A percentile compares a stretch with the other conserved stretches of the same genome.
Evolutionary conservation across 2,888 invertebrate genomes (phyloP).

Genomic region (Cyaniris semiargus): DNA sequence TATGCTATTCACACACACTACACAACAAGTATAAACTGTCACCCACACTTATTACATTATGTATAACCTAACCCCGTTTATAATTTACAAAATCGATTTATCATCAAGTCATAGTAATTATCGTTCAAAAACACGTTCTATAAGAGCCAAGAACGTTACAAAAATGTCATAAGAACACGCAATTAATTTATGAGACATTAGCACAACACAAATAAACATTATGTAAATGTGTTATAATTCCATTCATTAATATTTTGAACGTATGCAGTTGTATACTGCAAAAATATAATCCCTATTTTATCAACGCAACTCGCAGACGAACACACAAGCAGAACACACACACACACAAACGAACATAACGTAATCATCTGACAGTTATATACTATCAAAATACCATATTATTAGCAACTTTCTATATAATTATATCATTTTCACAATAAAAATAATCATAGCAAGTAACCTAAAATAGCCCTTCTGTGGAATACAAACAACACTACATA

Average conservation of each 20-base stretch:
- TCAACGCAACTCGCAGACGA: not conserved
- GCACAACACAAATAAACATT: constrained; percentile 40
- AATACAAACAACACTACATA: constrained; percentile 55
- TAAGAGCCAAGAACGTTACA: not conserved
- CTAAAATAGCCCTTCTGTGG: constrained; percentile 60
- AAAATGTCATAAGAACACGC: not conserved
- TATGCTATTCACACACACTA: not conserved
- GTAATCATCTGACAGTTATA: constrained; percentile 17
- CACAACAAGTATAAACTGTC: not conserved
- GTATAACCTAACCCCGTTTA: not conserved
- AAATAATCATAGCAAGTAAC: constrained; percentile 60
- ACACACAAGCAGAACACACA: constrained; percentile 50
- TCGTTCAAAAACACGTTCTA: not conserved
- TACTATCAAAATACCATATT: constrained; percentile 43
- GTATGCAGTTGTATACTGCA: constrained; percentile 24
- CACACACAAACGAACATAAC: constrained; percentile 45
- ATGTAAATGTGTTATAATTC: constrained; percentile 1
- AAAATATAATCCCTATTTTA: constrained; percentile 42
- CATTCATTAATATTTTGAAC: constrained; percentile 24
- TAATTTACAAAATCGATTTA: constrained; percentile 2
- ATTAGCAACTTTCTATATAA: constrained; percentile 47
- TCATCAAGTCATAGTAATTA: not conserved
- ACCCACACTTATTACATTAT: not conserved
- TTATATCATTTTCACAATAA: constrained; percentile 46
- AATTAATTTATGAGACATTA: constrained; percentile 44